Percentiles rank a stretch among this genome's conserved stretches.
phyloP scores from a whole-genome alignment of 2,113 vertebrate genomes.

The Rhegmatorhina hoffmannsi region DNA sequence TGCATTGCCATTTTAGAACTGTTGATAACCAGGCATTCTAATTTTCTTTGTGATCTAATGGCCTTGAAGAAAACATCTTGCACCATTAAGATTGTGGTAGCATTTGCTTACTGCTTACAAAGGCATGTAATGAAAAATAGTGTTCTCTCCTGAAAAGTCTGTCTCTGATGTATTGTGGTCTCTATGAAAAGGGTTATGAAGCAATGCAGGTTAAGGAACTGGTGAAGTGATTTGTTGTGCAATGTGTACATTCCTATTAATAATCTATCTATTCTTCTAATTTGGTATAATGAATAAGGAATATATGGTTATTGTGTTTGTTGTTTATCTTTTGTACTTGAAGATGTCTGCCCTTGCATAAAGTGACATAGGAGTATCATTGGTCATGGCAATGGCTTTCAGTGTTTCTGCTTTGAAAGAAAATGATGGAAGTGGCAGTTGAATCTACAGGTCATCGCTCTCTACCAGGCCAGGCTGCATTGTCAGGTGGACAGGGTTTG shows the following conservation, averaged over 20 bases:
- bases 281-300: conserved; percentile 75
- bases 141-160: conserved; percentile 9
- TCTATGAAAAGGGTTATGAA: conserved; percentile 56
- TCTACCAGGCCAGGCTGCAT: conserved; percentile 86
- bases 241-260: conserved; percentile 68
- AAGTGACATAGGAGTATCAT: conserved; percentile 67
- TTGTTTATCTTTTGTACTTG: conserved; percentile 68
- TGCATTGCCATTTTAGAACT: not conserved
- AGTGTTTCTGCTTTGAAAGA: conserved; percentile 66
- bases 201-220: conserved; percentile 54
- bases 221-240: conserved; percentile 73
- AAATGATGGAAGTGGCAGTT: not conserved
- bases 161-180: conserved; percentile 56
- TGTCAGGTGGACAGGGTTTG: conserved; percentile 83
- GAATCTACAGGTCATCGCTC: conserved; percentile 92
- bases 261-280: conserved; percentile 71
- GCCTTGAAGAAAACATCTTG: not conserved
- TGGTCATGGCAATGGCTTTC: conserved; percentile 73
- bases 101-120: conserved; percentile 33
- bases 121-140: conserved; percentile 42
- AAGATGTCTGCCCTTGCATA: conserved; percentile 74
- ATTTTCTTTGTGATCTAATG: not conserved
- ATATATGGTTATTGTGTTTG: conserved; percentile 70
- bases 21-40: not conserved
- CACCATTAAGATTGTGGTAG: not conserved